Evolutionary conservation across 2,888 invertebrate species (phyloP).

Genomic region (Melieria picta): DNA sequence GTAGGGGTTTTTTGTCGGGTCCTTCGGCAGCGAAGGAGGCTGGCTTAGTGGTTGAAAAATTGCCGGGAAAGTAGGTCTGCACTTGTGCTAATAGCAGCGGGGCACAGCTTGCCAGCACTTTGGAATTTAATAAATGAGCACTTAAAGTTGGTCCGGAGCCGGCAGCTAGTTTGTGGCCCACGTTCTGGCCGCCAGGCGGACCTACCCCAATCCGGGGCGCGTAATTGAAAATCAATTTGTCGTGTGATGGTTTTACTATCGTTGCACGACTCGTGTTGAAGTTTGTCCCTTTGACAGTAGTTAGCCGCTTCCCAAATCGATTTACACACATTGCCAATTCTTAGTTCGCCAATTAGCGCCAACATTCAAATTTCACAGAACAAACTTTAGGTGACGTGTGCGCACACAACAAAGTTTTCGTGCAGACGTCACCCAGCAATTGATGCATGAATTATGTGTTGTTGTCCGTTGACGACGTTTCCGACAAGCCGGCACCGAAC

Average conservation of each 20-base stretch:
- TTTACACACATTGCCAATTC: not conserved
- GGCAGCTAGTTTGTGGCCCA: no score
- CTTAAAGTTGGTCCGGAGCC: no score
- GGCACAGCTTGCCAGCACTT: no score
- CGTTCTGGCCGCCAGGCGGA: no score
- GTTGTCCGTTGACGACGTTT: not conserved
- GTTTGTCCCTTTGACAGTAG: no score
- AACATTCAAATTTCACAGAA: not conserved
- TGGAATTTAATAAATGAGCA: no score
- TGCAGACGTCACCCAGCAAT: not conserved
- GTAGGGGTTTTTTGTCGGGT: slow-evolving; percentile 7
- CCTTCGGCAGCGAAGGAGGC: slow-evolving; percentile 26
- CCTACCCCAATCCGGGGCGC: no score
- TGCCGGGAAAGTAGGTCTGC: slow-evolving; percentile 40
- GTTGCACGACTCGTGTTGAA: no score
- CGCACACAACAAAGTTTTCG: not conserved
- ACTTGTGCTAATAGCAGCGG: not conserved
- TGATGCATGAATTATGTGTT: not conserved
- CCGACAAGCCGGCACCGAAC: not conserved
- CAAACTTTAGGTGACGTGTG: not conserved
- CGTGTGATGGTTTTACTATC: no score
- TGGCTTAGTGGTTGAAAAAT: slow-evolving; percentile 45
- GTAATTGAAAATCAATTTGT: no score
- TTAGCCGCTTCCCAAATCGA: not conserved
- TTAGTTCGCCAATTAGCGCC: not conserved